Conservation (phyloP, 2,113 vertebrate species). For the Gallinago paraguaiae region DNA sequence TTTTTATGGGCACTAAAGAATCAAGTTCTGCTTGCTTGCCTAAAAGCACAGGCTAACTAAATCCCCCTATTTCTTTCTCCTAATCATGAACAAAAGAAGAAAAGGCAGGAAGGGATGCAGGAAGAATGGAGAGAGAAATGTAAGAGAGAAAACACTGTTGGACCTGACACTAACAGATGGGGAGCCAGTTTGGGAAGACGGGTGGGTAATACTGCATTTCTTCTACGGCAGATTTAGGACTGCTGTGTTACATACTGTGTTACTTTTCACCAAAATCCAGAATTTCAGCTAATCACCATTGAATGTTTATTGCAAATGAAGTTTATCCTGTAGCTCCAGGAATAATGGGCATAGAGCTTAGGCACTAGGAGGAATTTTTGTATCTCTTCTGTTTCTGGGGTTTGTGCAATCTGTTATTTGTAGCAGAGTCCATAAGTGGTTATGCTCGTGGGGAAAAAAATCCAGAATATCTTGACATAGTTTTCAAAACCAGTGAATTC, state of each 20-base stretch:
- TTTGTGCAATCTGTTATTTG: not conserved
- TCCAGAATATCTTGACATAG: not conserved
- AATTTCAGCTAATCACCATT: not conserved
- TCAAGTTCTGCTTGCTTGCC: not conserved
- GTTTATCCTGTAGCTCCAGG: not conserved
- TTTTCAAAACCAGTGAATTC: not conserved
- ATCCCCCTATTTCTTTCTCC: not conserved
- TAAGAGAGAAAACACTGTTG: too few relatives aligned
- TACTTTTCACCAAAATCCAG: not conserved
- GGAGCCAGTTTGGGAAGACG: not conserved
- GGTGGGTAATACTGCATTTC: not conserved
- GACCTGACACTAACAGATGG: not conserved
- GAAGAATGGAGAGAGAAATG: not conserved
- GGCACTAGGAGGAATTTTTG: not conserved
- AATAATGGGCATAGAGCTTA: not conserved
- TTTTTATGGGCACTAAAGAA: not conserved
- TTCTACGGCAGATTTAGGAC: not conserved
- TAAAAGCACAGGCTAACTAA: not conserved
- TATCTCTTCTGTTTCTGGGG: not conserved
- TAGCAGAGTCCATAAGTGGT: not conserved
- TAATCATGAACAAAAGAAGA: not conserved
- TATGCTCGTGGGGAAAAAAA: not conserved
- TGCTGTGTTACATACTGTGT: not conserved
- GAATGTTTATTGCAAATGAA: not conserved
- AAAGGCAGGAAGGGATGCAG: not conserved